phyloP scores from a whole-genome alignment of 2,888 invertebrate species.

The Pharmacophagus antenor region DNA sequence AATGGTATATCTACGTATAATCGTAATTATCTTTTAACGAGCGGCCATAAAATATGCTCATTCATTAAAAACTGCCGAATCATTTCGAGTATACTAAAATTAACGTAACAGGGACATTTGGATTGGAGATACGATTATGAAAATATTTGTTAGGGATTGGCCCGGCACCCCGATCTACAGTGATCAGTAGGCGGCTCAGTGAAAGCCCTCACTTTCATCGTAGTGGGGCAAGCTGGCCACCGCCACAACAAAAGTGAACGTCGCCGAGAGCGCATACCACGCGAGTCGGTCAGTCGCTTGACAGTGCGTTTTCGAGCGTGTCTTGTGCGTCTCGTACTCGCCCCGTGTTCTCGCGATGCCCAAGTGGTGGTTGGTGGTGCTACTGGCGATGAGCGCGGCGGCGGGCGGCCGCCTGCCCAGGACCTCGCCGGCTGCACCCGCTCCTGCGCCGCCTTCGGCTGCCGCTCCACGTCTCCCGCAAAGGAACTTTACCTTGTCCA shows the following conservation, averaged over 20 bases:
- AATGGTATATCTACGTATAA: too few species aligned
- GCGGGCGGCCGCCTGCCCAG: constrained; percentile 69
- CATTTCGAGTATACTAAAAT: background rate
- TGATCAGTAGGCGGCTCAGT: constrained; percentile 48
- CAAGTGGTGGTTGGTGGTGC: constrained; percentile 68
- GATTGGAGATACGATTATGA: constrained; percentile 14
- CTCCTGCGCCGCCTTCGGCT: constrained; percentile 72
- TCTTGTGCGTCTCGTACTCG: constrained; percentile 56
- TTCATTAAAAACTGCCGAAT: constrained; percentile 5
- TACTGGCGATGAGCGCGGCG: constrained; percentile 62
- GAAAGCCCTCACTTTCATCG: constrained; percentile 76
- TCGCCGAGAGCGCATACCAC: constrained; percentile 57
- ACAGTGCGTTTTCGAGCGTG: constrained; percentile 61
- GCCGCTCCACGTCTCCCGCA: constrained; percentile 76
- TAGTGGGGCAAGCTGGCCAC: constrained; percentile 60
- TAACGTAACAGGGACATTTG: constrained; percentile 13
- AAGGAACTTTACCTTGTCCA: constrained; percentile 71
- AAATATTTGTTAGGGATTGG: constrained; percentile 20
- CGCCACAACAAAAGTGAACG: constrained; percentile 72
- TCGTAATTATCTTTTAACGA: background rate
- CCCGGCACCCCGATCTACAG: constrained; percentile 19
- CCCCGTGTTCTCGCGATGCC: constrained; percentile 58
- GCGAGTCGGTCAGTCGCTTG: constrained; percentile 57
- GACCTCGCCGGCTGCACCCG: constrained; percentile 73
- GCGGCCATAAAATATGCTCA: background rate